Evolutionary conservation across 2,888 invertebrate genomes (phyloP).

Genomic region (Pandemis corylana): DNA sequence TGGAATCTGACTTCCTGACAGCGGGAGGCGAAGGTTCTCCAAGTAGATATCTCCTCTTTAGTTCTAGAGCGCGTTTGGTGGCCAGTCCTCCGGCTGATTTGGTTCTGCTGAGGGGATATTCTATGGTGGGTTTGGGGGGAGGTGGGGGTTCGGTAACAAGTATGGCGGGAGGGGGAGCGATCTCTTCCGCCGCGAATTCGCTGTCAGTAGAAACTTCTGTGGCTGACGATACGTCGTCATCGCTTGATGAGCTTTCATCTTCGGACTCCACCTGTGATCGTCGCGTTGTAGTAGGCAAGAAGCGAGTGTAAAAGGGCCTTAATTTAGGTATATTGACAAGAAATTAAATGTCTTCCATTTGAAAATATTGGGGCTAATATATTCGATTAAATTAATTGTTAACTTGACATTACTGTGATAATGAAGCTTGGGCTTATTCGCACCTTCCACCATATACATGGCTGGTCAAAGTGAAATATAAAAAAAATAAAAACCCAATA

Average conservation of each 20-base stretch:
- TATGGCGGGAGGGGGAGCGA: slow-evolving; percentile 89
- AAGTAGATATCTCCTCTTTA: slow-evolving; percentile 93
- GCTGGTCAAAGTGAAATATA: too few species aligned
- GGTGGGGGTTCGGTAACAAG: slow-evolving; percentile 90
- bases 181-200: slow-evolving; percentile 94
- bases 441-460: too few species aligned
- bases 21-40: slow-evolving; percentile 89
- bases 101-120: slow-evolving; percentile 91
- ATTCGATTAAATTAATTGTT: too few species aligned
- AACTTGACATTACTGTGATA: too few species aligned
- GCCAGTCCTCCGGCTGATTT: slow-evolving; percentile 95
- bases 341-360: too few species aligned
- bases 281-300: slow-evolving; percentile 44
- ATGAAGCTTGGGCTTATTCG: too few species aligned
- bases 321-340: background rate
- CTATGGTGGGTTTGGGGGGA: slow-evolving; percentile 83
- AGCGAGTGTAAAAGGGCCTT: background rate
- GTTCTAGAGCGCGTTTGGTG: slow-evolving; percentile 93
- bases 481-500: too few species aligned
- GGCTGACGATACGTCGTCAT: slow-evolving; percentile 92
- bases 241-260: slow-evolving; percentile 87
- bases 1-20: slow-evolving; percentile 92
- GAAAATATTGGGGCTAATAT: too few species aligned
- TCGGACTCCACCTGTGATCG: slow-evolving; percentile 77
- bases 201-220: slow-evolving; percentile 97